phyloP scores from a whole-genome alignment of 37 sponge, comb jelly and placozoan genomes.

The Agelas oroides region DNA sequence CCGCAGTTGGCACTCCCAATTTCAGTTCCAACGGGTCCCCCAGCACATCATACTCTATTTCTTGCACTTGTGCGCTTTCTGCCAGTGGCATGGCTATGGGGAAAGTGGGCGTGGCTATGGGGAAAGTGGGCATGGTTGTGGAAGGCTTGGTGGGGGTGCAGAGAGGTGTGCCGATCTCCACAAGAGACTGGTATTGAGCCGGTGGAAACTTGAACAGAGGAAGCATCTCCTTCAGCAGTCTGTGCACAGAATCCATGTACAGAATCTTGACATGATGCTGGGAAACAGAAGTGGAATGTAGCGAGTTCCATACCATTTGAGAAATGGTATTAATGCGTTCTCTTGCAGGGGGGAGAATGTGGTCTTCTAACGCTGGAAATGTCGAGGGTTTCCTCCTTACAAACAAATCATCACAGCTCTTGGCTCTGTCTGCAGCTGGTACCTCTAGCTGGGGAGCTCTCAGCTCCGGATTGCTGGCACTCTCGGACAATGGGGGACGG shows the following conservation, averaged over 20 bases:
- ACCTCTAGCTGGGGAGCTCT: not conserved
- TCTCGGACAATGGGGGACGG: not conserved
- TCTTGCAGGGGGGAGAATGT: slow-evolving; percentile 2
- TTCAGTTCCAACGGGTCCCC: not conserved
- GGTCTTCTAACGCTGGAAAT: not conserved
- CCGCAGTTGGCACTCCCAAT: slow-evolving; percentile 10
- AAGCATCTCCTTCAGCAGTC: not conserved
- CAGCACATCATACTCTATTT: not conserved
- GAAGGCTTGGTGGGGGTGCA: not conserved
- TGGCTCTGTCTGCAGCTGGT: not conserved
- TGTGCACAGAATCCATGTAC: not conserved
- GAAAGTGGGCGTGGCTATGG: too few species aligned
- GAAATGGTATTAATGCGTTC: slow-evolving; percentile 11
- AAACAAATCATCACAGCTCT: slow-evolving; percentile 19
- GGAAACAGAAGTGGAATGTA: not conserved
- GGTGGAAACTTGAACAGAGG: not conserved
- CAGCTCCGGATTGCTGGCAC: slow-evolving; percentile 40
- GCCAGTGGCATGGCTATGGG: too few species aligned
- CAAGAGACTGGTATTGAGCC: slow-evolving; percentile 8
- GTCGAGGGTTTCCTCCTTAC: not conserved
- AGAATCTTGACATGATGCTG: too few species aligned
- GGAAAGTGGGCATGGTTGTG: too few species aligned
- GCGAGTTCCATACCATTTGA: not conserved
- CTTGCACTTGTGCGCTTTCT: not conserved
- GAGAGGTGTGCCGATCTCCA: not conserved